phyloP scores from a whole-genome alignment of 2,888 invertebrate genomes.

The Orthosia incerta region DNA sequence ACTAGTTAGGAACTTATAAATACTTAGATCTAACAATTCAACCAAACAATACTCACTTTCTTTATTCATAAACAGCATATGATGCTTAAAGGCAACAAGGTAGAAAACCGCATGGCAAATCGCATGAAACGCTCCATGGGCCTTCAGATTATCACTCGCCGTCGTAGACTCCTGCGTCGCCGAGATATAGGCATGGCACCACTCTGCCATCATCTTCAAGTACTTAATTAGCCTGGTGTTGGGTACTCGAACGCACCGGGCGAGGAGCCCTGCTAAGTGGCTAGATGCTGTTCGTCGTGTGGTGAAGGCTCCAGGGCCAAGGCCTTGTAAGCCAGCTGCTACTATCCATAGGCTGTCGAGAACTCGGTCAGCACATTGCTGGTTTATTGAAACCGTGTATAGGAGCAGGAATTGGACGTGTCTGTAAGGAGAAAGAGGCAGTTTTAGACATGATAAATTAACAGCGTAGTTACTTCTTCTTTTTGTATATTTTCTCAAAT shows the following conservation, averaged over 20 bases:
- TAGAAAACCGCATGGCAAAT: slow-evolving; percentile 98
- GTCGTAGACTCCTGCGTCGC: slow-evolving; percentile 90
- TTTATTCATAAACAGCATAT: slow-evolving; percentile 94
- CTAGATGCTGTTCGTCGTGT: slow-evolving; percentile 84
- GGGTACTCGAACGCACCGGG: slow-evolving; percentile 84
- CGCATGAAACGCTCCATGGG: slow-evolving; percentile 97
- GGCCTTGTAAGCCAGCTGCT: slow-evolving; percentile 82
- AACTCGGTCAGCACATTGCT: slow-evolving; percentile 84
- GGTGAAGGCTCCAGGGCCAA: slow-evolving; percentile 82
- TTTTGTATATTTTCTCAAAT: too few relatives aligned
- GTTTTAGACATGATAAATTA: too few relatives aligned
- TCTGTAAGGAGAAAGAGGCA: slow-evolving; percentile 71
- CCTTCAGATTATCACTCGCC: slow-evolving; percentile 85
- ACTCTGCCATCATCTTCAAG: slow-evolving; percentile 93
- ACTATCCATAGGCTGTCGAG: slow-evolving; percentile 84
- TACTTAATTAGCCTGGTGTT: slow-evolving; percentile 82
- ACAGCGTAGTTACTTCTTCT: too few relatives aligned
- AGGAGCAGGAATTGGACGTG: slow-evolving; percentile 88
- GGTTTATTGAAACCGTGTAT: slow-evolving; percentile 87
- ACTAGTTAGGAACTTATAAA: too few relatives aligned
- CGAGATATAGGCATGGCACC: slow-evolving; percentile 96
- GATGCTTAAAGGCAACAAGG: slow-evolving; percentile 96
- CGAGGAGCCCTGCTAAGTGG: slow-evolving; percentile 86
- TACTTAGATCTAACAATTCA: too few relatives aligned
- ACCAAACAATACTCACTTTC: slow-evolving; percentile 92